Conservation (phyloP, 2,113 vertebrate genomes). For the Albula goreensis region DNA sequence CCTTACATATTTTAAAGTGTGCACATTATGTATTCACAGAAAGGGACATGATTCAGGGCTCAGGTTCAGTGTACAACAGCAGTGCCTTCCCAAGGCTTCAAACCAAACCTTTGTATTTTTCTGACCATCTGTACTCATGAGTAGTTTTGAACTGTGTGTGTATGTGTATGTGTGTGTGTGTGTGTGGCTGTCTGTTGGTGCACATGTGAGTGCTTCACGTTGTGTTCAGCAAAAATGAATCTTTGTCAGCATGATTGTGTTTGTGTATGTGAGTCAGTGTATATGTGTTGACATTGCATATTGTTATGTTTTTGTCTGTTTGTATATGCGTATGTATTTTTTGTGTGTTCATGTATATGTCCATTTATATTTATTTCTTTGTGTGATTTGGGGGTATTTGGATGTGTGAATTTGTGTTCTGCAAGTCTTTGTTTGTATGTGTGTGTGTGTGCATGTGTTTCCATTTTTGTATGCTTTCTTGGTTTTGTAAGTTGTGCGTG, state of each 20-base stretch:
- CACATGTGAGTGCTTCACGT: not conserved
- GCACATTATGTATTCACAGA: too few relatives aligned
- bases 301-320: too few relatives aligned
- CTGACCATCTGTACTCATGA: too few relatives aligned
- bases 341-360: too few relatives aligned
- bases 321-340: too few relatives aligned
- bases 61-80: too few relatives aligned
- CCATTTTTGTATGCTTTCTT: not conserved
- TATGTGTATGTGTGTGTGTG: not conserved
- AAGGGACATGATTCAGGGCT: too few relatives aligned
- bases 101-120: too few relatives aligned
- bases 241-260: not conserved
- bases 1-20: too few relatives aligned
- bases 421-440: conserved; percentile 13
- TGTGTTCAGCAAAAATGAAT: not conserved
- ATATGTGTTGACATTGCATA: too few relatives aligned
- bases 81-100: too few relatives aligned
- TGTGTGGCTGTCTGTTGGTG: conserved; percentile 12
- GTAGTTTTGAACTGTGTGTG: not conserved
- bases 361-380: too few relatives aligned
- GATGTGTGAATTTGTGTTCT: not conserved
- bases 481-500: not conserved
- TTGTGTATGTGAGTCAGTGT: not conserved
- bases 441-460: not conserved
- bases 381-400: not conserved